Evolutionary conservation across 2,888 invertebrate species (phyloP).

Genomic region (Drosophila recens): DNA sequence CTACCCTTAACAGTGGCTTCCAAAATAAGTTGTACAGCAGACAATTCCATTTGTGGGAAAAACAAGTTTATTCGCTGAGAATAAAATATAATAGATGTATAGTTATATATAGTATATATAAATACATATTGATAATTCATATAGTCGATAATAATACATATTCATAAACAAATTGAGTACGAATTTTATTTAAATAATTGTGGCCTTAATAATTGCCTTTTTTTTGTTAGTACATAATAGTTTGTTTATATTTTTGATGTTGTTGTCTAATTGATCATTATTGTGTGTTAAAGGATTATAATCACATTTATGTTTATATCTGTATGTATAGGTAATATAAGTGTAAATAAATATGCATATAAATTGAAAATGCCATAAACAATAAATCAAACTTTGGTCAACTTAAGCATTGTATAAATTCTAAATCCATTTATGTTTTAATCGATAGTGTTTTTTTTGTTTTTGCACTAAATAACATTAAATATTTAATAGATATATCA

Average conservation of each 20-base stretch:
- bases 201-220: slow-evolving; percentile 35
- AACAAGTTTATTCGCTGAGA: slow-evolving; percentile 60
- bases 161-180: slow-evolving; percentile 71
- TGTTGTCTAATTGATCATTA: slow-evolving; percentile 58
- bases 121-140: slow-evolving; percentile 58
- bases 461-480: slow-evolving; percentile 72
- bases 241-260: slow-evolving; percentile 22
- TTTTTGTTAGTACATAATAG: slow-evolving; percentile 56
- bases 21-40: slow-evolving; percentile 31
- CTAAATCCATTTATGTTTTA: slow-evolving; percentile 55
- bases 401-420: slow-evolving; percentile 77
- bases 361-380: slow-evolving; percentile 64
- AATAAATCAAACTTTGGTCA: slow-evolving; percentile 79
- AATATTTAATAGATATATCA: slow-evolving; percentile 28
- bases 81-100: slow-evolving; percentile 58
- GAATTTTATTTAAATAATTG: slow-evolving; percentile 55
- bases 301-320: slow-evolving; percentile 66
- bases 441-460: slow-evolving; percentile 11
- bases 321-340: slow-evolving; percentile 36
- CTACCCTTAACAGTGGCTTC: slow-evolving; percentile 3
- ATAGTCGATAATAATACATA: slow-evolving; percentile 72
- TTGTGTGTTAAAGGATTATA: slow-evolving; percentile 62
- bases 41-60: slow-evolving; percentile 34
- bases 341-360: slow-evolving; percentile 38
- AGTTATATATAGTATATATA: slow-evolving; percentile 54